These are phyloP conservation scores for Tarsius wallacei DNA, from an alignment of 2,797 vertebrate genomes.

Conservation along the genomic window DNA sequence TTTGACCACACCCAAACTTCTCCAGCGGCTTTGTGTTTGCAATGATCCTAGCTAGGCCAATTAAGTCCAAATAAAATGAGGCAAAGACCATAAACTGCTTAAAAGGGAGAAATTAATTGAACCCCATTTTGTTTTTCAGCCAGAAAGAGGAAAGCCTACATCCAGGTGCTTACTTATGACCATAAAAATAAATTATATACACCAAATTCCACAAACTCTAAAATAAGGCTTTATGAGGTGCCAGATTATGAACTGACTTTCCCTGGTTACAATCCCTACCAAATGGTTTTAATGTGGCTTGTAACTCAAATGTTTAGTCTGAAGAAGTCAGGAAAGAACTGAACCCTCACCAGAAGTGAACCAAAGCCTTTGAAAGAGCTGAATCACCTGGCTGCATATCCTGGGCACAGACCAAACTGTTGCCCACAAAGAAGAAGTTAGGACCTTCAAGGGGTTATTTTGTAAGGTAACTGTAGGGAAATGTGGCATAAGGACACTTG, in stretches of 20 bases:
- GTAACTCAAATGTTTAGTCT: conserved; percentile 87
- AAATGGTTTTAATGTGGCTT: conserved; percentile 85
- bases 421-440: not conserved
- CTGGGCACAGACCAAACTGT: not conserved
- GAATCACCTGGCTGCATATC: conserved; percentile 51
- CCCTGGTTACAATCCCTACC: conserved; percentile 80
- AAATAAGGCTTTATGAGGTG: conserved; percentile 87
- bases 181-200: conserved; percentile 84
- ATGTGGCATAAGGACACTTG: not conserved
- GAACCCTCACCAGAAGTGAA: conserved; percentile 75
- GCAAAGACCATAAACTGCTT: conserved; percentile 80
- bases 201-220: conserved; percentile 79
- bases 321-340: conserved; percentile 83
- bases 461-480: not conserved
- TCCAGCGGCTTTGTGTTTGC: conserved; percentile 78
- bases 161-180: conserved; percentile 80
- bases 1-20: conserved; percentile 68
- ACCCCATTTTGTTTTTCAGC: conserved; percentile 81
- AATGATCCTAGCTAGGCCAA: conserved; percentile 72
- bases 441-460: conserved; percentile 3
- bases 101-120: conserved; percentile 83
- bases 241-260: conserved; percentile 85
- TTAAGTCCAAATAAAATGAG: conserved; percentile 86
- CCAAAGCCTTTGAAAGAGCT: conserved; percentile 72
- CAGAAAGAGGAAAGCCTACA: conserved; percentile 77